Conservation (phyloP, 2,113 vertebrate genomes). For the Cyphomyrus plagiostoma region DNA sequence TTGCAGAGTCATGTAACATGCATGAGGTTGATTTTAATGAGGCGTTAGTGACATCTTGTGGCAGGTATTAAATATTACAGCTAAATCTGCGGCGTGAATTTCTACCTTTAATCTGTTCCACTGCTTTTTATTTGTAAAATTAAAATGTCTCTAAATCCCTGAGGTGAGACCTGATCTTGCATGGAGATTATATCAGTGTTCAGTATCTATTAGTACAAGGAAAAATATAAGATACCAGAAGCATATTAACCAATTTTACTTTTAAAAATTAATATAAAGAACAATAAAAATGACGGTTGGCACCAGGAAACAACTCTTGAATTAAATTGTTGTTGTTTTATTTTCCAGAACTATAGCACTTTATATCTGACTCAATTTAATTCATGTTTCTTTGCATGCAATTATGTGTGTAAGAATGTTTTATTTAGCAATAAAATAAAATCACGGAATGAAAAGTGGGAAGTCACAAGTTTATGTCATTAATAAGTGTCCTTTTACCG, state of each 20-base stretch:
- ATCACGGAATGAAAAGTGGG: not conserved
- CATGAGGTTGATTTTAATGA: not conserved
- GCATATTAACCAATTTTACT: too few species aligned
- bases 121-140: not conserved
- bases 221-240: too few species aligned
- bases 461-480: not conserved
- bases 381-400: not conserved
- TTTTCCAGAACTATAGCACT: not conserved
- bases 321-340: not conserved
- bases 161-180: not conserved
- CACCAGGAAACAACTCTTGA: not conserved
- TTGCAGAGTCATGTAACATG: not conserved
- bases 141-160: not conserved
- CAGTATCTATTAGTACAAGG: not conserved
- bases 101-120: not conserved
- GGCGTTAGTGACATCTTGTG: not conserved
- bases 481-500: not conserved
- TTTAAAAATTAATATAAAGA: not conserved
- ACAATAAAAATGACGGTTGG: not conserved
- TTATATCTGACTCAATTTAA: not conserved
- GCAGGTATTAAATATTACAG: not conserved
- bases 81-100: too few species aligned
- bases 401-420: not conserved
- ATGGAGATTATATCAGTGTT: not conserved
- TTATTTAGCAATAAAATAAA: not conserved